A percentile compares a stretch with the other conserved stretches of the same genome.
phyloP scores from a whole-genome alignment of 2,888 invertebrate genomes.

The Diarsia dahlii region DNA sequence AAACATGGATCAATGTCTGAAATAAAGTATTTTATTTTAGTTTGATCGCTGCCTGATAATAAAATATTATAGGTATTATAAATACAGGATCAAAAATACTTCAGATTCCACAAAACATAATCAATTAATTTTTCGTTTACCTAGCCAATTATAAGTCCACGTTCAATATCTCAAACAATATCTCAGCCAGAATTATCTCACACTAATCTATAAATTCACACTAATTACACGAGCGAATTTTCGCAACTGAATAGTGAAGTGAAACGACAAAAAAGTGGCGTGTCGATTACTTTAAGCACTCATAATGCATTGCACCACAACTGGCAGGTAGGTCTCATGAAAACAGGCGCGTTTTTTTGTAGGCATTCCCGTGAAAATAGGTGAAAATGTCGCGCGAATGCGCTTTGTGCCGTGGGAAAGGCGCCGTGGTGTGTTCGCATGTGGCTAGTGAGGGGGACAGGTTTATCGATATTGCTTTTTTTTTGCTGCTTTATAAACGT shows the following conservation, averaged over 20 bases:
- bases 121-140: conserved; percentile 1
- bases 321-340: conserved; percentile 76
- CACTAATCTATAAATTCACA: conserved; percentile 43
- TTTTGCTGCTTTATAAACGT: background rate
- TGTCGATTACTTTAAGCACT: conserved; percentile 77
- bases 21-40: no score
- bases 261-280: conserved; percentile 71
- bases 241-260: conserved; percentile 67
- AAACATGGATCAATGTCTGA: no score
- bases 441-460: conserved; percentile 72
- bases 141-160: background rate
- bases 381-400: conserved; percentile 82
- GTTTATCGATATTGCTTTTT: conserved; percentile 62
- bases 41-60: background rate
- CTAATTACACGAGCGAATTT: conserved; percentile 60
- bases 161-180: conserved; percentile 44
- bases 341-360: conserved; percentile 83
- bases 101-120: background rate
- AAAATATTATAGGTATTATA: no score
- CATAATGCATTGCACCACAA: conserved; percentile 74
- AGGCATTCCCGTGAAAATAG: conserved; percentile 82
- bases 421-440: conserved; percentile 72
- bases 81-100: background rate
- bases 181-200: conserved; percentile 51
- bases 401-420: conserved; percentile 84